Percentiles rank a stretch among this genome's conserved stretches.
Conservation (phyloP, 1,140 invertebrate genomes). For the Nilaparvata lugens region DNA sequence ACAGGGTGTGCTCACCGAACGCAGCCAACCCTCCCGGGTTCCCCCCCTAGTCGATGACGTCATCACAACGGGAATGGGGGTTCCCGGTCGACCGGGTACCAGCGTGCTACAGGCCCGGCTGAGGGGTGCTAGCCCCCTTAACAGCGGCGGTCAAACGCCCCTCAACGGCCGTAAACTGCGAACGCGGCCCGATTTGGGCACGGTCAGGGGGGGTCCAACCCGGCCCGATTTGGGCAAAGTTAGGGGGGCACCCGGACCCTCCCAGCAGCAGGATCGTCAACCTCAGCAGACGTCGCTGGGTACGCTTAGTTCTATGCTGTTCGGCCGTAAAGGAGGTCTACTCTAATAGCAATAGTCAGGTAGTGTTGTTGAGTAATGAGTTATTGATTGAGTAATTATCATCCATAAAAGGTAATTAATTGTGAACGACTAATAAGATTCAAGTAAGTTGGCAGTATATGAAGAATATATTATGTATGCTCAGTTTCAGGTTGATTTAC, state of each 20-base stretch:
- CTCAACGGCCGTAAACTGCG: conserved; percentile 33
- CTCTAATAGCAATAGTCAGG: conserved; percentile 40
- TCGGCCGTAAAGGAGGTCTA: conserved; percentile 72
- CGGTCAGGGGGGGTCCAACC: conserved; percentile 29
- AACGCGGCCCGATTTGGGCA: conserved; percentile 35
- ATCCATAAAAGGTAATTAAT: too few relatives aligned
- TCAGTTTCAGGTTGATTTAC: too few relatives aligned
- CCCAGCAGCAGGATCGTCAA: conserved; percentile 32
- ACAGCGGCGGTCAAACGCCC: conserved; percentile 30
- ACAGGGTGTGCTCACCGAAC: neutral
- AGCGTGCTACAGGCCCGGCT: conserved; percentile 39
- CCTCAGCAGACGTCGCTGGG: conserved; percentile 47
- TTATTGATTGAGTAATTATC: too few relatives aligned
- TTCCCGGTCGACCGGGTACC: conserved; percentile 43
- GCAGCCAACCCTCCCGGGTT: conserved; percentile 15
- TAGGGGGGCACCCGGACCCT: conserved; percentile 15
- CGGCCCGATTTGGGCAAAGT: conserved; percentile 35
- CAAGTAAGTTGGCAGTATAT: too few relatives aligned
- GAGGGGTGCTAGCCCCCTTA: conserved; percentile 34
- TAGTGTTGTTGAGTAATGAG: too few relatives aligned
- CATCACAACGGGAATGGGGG: conserved; percentile 33
- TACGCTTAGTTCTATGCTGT: conserved; percentile 67
- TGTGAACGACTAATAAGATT: too few relatives aligned
- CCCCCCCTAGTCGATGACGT: conserved; percentile 18
- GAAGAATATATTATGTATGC: too few relatives aligned